Percentiles rank a stretch among this genome's conserved stretches.
Evolutionary conservation across 2,113 vertebrate species (phyloP).

Genomic region (Brevimyrus niger): DNA sequence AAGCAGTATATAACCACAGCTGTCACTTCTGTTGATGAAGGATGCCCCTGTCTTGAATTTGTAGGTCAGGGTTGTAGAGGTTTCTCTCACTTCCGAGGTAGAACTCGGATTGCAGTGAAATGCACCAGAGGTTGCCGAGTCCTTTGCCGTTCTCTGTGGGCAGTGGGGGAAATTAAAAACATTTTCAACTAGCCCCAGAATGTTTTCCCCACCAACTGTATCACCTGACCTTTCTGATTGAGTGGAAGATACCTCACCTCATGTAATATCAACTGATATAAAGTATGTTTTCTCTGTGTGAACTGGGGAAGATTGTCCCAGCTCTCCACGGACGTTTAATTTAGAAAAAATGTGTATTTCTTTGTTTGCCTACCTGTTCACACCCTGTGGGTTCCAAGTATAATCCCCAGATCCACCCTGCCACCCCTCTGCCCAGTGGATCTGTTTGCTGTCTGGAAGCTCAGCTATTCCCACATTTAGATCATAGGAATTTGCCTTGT

Average conservation of each 20-base stretch:
- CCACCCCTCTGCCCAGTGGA: not conserved
- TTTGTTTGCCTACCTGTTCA: not conserved
- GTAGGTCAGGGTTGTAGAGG: not conserved
- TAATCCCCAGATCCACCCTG: not conserved
- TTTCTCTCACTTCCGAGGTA: not conserved
- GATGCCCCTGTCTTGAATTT: not conserved
- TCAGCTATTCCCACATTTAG: not conserved
- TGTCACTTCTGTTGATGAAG: not conserved
- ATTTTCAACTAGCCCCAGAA: not conserved
- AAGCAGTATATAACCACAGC: not conserved
- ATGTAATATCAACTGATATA: not conserved
- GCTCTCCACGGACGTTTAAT: not conserved
- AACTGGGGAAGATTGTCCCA: not conserved
- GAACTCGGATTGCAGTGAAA: not conserved
- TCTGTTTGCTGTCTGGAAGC: not conserved
- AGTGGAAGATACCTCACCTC: not conserved
- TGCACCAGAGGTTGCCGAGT: not conserved
- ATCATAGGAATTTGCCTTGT: not conserved
- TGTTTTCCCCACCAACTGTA: not conserved
- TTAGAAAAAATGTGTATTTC: not conserved
- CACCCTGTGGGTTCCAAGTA: not conserved
- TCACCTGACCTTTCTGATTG: not conserved
- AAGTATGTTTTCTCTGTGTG: not conserved
- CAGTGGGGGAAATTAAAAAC: not conserved
- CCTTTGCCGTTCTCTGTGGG: not conserved